These are phyloP conservation scores for Saccopteryx bilineata DNA, from an alignment of 2,113 vertebrate genomes.

Conservation along the genomic window DNA sequence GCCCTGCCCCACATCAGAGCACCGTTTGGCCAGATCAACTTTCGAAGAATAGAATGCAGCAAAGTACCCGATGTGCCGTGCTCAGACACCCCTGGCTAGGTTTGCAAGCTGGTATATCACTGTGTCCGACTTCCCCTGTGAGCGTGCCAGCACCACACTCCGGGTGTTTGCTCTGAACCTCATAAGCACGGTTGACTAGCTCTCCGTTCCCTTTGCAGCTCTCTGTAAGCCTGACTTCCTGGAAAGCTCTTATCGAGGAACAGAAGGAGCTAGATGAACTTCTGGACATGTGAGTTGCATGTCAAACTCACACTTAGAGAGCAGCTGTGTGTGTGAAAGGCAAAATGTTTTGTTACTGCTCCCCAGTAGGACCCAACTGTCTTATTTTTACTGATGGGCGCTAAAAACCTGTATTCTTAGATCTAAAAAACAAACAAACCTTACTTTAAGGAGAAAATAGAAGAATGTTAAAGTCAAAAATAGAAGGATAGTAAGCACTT, in stretches of 20 bases:
- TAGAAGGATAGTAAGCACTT: not conserved
- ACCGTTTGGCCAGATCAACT: too few species aligned
- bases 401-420: not conserved
- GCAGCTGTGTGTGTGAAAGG: not conserved
- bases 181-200: not conserved
- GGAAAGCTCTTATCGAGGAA: not conserved
- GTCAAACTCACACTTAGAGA: not conserved
- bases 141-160: not conserved
- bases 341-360: not conserved
- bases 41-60: not conserved
- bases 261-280: not conserved
- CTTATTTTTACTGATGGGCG: not conserved
- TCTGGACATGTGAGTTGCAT: not conserved
- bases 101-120: not conserved
- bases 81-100: not conserved
- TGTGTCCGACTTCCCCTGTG: not conserved
- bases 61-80: not conserved
- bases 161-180: slow-evolving; percentile 12
- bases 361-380: not conserved
- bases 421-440: not conserved
- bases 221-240: slow-evolving; percentile 3
- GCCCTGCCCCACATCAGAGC: not conserved
- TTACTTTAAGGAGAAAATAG: not conserved
- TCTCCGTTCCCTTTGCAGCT: not conserved
- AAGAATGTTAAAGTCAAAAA: not conserved